phyloP scores from a whole-genome alignment of 2,797 vertebrate genomes.

The Capromys pilorides region DNA sequence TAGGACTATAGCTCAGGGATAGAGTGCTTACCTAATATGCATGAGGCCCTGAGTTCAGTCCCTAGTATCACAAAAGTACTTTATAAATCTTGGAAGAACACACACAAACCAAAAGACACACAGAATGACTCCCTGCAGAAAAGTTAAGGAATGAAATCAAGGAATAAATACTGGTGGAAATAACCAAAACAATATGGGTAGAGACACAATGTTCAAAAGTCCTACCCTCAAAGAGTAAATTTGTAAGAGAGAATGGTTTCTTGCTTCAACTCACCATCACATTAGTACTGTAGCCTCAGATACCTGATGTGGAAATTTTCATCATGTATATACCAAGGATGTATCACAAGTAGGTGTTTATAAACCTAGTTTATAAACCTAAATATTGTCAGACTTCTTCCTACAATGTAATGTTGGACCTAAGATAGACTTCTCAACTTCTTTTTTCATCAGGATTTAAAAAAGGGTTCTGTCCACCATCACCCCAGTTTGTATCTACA shows the following conservation, averaged over 20 bases:
- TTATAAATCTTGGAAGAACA: neutral
- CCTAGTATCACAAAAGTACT: neutral
- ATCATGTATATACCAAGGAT: neutral
- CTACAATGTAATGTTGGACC: neutral
- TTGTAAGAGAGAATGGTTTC: neutral
- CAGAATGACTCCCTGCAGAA: neutral
- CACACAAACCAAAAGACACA: conserved; percentile 17
- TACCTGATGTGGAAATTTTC: neutral
- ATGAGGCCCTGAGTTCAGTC: neutral
- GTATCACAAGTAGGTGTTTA: neutral
- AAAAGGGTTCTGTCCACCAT: neutral
- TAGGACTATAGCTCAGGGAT: neutral
- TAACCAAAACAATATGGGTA: neutral
- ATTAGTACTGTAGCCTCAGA: neutral
- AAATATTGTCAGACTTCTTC: neutral
- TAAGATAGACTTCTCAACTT: neutral
- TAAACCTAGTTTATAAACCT: neutral
- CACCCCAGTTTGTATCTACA: neutral
- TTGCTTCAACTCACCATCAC: neutral
- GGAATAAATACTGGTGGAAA: neutral
- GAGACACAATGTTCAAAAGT: neutral
- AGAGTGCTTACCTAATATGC: neutral
- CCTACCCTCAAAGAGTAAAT: neutral
- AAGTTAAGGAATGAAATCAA: neutral
- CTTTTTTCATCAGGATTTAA: neutral